Base-by-base conservation (phyloP, 1,140 invertebrate genomes). In the Drosophila pseudoobscura region DNA sequence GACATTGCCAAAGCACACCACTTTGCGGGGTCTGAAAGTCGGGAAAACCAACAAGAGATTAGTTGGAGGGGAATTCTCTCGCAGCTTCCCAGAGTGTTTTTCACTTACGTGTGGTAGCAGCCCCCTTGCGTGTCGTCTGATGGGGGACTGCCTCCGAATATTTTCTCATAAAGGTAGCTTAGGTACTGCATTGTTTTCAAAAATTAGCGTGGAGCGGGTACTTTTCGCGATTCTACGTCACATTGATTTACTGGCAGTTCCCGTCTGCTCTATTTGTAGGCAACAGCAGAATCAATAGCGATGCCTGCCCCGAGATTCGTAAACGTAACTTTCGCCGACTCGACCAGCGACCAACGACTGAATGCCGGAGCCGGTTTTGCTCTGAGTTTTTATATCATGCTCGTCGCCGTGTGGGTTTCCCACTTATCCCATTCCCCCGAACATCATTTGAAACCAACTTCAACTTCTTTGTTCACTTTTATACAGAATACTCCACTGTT, bases 1-100 rank as follows among this genome's bases (percentile, higher is more conserved):
- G 24, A 90, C 89, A 51, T 91, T 91, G 29, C 90, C 90, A 49
- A 91, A 91, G 41, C 83, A 89, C 45, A 91, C 82, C 4, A 91
- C 70, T 61, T 91, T 91, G 8, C 87, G 87, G 29, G 90, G 83
- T 3, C 90, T 91, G 45, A 6, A 57, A 61, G 29, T 2, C 0
- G n/a, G 43, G 61, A 13, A 29, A 41, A 58, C 6, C 29, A 29
- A 39, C 22, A 11, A 15, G 35, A 2, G 6, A 29, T 17, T 26
- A 20, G 26, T 44, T 15, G 0, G 31, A 9, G 20, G 9, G 20
- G 26, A 22, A 70, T 52, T 47, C 46, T 49, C 31, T 29, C n/a
- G 61, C 50, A 35, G 26, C 8, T 26, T 39, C 35, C 35, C 11
- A 5, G 13, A 6, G 29, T 11, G 46, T n/a, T 60, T 50, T 57